Evolutionary conservation across 2,797 vertebrate genomes (phyloP), one percentile per base, ranked within the genome.

Genomic region (Emys orbicularis): DNA sequence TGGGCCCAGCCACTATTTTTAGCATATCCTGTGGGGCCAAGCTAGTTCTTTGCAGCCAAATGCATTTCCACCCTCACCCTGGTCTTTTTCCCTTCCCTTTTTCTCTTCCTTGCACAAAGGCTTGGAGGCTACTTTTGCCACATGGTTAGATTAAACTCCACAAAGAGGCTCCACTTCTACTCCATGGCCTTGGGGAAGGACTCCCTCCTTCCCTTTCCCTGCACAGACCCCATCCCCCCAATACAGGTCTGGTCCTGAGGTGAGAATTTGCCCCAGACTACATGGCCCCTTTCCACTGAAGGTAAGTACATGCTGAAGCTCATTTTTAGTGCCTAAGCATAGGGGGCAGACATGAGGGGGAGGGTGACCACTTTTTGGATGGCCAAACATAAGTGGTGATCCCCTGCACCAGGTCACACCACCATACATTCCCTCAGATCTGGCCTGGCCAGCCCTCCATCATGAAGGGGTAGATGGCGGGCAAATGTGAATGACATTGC

Each of bases 211-310:
- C 3, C 4, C 4, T 76, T 29, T 79, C 16, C 87, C 0, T 25
- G 34, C n/a, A 50, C 54, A 47, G 79, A 44, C 82, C 2, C 41
- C 83, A 27, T 81, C 83, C 11, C 52, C 88, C 0, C 82, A 90
- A 49, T 79, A 91, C 47, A 52, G 79, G 18, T 81, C 52, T 72
- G 68, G 34, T 81, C 29, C 23, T 93, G 37, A 52, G 86, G 49
- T 34, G 54, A 90, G 54, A 81, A 41, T 85, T 49, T 5, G 37
- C 87, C 83, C 61, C 86, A 89, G 68, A 21, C 82, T 50, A 68
- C 91, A 93, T 89, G 81, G 76, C 52, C 90, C 92, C 86, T 94
- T 41, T 90, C 34, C 80, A 77, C 86, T 54, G 61, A 95, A 90
- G 53, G 57, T 61, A 83, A 90, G 93, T 92, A 76, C 47, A 93